Conservation (phyloP, 2,888 invertebrate species). For the Oeneis ivallda region DNA sequence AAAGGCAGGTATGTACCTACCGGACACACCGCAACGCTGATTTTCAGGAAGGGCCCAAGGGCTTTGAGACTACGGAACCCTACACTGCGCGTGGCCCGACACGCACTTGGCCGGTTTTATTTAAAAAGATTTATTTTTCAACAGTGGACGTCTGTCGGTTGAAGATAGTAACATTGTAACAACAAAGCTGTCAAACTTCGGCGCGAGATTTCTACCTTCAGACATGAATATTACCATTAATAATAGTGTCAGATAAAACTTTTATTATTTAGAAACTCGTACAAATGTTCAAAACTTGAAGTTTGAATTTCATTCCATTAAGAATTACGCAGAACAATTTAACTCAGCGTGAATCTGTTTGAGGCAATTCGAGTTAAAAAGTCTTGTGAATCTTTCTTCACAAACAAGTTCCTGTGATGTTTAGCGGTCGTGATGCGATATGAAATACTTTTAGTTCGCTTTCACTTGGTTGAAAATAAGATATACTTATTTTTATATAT, state of each 20-base stretch:
- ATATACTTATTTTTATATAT: too few species aligned
- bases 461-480: background rate
- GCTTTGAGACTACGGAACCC: too few species aligned
- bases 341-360: slow-evolving; percentile 27
- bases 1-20: too few species aligned
- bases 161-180: too few species aligned
- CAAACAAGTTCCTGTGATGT: slow-evolving; percentile 19
- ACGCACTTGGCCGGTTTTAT: too few species aligned
- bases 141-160: too few species aligned
- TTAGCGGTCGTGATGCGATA: slow-evolving; percentile 3
- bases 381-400: slow-evolving; percentile 28
- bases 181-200: too few species aligned
- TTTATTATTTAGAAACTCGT: slow-evolving; percentile 15
- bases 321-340: slow-evolving; percentile 28
- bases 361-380: slow-evolving; percentile 31
- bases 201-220: too few species aligned
- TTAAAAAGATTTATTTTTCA: background rate
- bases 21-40: too few species aligned
- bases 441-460: slow-evolving; percentile 12
- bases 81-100: too few species aligned
- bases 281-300: slow-evolving; percentile 15
- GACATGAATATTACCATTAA: background rate
- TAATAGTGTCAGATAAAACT: slow-evolving; percentile 4
- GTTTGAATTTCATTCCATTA: slow-evolving; percentile 28
- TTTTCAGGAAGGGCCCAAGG: too few species aligned